Conservation (phyloP, 2,888 invertebrate species). For the Ellobium chinense region DNA sequence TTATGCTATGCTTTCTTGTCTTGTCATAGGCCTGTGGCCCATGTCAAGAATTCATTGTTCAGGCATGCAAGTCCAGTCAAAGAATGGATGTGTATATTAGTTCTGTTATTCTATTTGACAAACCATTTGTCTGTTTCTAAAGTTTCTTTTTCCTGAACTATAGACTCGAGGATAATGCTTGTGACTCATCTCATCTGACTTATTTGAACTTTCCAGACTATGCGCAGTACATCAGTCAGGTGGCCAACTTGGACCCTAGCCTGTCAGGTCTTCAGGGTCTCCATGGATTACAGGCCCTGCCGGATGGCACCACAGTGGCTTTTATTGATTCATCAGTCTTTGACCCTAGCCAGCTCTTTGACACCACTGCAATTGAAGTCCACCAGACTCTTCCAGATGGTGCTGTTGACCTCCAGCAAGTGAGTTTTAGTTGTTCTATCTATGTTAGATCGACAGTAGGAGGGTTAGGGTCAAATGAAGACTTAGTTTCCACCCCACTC, state of each 20-base stretch:
- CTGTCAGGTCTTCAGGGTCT: conserved; percentile 54
- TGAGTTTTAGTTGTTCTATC: no score
- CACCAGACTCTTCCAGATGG: conserved; percentile 50
- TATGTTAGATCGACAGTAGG: no score
- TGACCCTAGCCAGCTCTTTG: conserved; percentile 49
- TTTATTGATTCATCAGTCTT: conserved; percentile 54
- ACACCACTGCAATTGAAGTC: conserved; percentile 50
- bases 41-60: no score
- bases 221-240: conserved; percentile 66
- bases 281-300: conserved; percentile 58
- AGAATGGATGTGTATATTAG: no score
- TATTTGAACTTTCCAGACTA: conserved; percentile 59
- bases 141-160: no score
- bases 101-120: not conserved
- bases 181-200: no score
- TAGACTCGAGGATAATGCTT: no score
- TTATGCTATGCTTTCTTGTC: no score
- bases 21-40: no score
- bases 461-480: no score
- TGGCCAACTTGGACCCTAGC: conserved; percentile 57
- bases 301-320: conserved; percentile 61
- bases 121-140: not conserved
- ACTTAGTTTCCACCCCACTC: no score
- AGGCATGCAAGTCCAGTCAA: no score
- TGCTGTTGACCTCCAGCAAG: conserved; percentile 36